A percentile compares a stretch with the other conserved stretches of the same genome.
Conservation (phyloP, 2,113 vertebrate genomes). For the Hemichromis elongatus region DNA sequence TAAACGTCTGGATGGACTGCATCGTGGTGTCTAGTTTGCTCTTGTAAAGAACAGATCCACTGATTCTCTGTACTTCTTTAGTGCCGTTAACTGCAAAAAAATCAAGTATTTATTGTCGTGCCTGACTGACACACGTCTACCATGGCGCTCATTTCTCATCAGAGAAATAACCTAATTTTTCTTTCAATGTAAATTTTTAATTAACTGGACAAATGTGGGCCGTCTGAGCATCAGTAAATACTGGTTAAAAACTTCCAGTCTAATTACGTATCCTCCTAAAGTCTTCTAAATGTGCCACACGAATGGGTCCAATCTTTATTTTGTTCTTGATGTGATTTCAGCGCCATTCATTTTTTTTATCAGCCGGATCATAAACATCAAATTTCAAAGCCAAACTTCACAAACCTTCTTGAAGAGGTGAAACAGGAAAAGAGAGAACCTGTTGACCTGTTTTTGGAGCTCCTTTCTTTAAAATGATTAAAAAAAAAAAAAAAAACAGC, state of each 20-base stretch:
- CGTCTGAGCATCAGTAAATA: neutral
- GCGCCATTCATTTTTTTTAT: too few relatives aligned
- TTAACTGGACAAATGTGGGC: too few relatives aligned
- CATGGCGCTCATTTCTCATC: neutral
- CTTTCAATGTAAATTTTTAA: neutral
- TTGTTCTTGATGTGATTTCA: neutral
- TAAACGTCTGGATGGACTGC: neutral
- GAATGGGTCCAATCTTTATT: neutral
- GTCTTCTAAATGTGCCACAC: neutral
- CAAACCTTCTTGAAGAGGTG: neutral
- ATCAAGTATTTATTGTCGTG: neutral
- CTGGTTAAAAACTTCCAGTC: neutral
- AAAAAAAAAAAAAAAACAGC: too few relatives aligned
- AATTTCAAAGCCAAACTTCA: neutral
- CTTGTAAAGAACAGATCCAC: neutral
- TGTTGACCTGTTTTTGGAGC: neutral
- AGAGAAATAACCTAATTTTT: neutral
- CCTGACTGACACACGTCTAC: neutral
- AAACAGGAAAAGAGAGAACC: neutral
- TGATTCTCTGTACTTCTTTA: neutral
- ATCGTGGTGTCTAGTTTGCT: neutral
- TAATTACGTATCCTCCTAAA: neutral
- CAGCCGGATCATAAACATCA: neutral
- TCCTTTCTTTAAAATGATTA: too few relatives aligned
- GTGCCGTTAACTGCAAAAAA: neutral